phyloP scores from a whole-genome alignment of 1,140 invertebrate genomes.

The Drosophila kohkoa region DNA sequence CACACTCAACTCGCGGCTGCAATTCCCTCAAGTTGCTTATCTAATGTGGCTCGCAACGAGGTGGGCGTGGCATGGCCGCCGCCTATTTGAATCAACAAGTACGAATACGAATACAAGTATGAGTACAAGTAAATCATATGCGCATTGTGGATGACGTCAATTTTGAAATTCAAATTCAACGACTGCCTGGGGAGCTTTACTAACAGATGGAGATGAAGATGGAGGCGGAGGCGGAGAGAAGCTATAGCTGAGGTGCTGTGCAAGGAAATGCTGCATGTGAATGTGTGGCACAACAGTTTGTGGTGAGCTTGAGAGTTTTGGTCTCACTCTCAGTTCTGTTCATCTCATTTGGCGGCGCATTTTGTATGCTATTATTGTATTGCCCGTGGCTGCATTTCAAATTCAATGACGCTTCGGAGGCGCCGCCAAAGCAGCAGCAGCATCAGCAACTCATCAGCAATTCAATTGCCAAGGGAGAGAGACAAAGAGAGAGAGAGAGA shows the following conservation, averaged over 20 bases:
- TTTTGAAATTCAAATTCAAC: conserved; percentile 71
- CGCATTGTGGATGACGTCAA: conserved; percentile 77
- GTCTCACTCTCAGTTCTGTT: conserved; percentile 20
- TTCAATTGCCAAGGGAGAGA: conserved; percentile 66
- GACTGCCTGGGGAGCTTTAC: conserved; percentile 63
- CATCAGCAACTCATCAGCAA: conserved; percentile 65
- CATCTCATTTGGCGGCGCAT: conserved; percentile 62
- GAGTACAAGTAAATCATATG: conserved; percentile 68
- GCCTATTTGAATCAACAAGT: conserved; percentile 64
- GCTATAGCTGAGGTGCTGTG: background rate
- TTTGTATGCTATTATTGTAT: conserved; percentile 79
- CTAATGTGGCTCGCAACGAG: conserved; percentile 47
- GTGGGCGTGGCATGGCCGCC: conserved; percentile 39
- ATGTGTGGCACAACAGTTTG: conserved; percentile 14
- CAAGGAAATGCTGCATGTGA: background rate
- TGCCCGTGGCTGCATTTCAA: conserved; percentile 72
- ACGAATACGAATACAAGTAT: conserved; percentile 18
- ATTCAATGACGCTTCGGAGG: conserved; percentile 62
- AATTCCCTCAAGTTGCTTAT: conserved; percentile 59
- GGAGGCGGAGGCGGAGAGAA: conserved; percentile 26
- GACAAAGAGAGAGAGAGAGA: background rate
- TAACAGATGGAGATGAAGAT: background rate
- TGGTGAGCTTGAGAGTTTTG: background rate
- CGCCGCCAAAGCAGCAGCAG: conserved; percentile 43
- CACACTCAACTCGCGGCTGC: conserved; percentile 38